These are phyloP conservation scores for Danio albolineatus DNA, from an alignment of 2,797 vertebrate species.

Conservation along the genomic window DNA sequence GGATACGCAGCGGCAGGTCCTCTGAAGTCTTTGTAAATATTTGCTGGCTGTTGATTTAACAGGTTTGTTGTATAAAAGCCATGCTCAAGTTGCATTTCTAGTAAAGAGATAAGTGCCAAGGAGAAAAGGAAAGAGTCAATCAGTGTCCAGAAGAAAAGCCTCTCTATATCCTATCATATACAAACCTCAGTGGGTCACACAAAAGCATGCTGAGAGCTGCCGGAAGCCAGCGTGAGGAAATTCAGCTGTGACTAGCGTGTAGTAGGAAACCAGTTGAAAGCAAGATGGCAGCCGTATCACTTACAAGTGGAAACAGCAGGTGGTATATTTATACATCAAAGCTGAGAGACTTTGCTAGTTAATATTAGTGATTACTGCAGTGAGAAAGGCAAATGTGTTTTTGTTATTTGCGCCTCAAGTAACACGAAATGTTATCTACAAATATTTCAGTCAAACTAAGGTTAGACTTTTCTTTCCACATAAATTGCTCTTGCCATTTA, in stretches of 20 bases:
- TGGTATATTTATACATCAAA: constrained; percentile 27
- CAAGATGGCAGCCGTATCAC: constrained; percentile 50
- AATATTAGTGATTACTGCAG: constrained; percentile 20
- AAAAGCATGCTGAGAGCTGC: constrained; percentile 48
- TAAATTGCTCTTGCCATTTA: no score
- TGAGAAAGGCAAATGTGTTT: constrained; percentile 10
- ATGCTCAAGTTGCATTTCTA: constrained; percentile 15
- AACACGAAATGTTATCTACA: neutral
- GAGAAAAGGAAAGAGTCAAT: constrained; percentile 32
- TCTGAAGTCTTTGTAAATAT: constrained; percentile 73
- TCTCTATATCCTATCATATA: constrained; percentile 53
- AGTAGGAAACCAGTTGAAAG: constrained; percentile 36
- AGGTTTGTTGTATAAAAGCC: constrained; percentile 53
- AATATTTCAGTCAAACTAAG: neutral
- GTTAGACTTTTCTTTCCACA: neutral
- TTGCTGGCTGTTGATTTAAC: constrained; percentile 67
- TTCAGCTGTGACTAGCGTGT: constrained; percentile 38
- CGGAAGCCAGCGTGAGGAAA: constrained; percentile 35
- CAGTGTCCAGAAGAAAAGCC: constrained; percentile 33
- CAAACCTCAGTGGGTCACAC: constrained; percentile 46
- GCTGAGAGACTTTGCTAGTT: neutral
- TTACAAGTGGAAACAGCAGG: constrained; percentile 31
- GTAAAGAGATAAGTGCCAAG: constrained; percentile 22
- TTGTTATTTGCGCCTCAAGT: constrained; percentile 2
- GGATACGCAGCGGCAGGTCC: constrained; percentile 45